Evolutionary conservation across 92 coral and sea anemone species (phyloP).

Genomic region (Umimayanthus chanpuru): DNA sequence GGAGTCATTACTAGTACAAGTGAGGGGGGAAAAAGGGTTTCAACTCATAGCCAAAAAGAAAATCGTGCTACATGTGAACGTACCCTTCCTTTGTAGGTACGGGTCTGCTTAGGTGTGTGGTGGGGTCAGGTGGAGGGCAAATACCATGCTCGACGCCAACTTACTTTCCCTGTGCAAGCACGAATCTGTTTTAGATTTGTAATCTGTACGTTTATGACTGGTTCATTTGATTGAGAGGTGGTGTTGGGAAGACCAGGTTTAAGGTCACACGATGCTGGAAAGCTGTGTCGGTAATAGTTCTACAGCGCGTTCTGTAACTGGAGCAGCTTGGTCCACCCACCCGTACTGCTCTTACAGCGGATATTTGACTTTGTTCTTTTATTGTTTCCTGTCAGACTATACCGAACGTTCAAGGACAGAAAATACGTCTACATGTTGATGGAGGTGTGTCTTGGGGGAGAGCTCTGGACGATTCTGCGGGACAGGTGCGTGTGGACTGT

Average conservation of each 20-base stretch:
- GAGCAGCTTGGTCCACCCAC: not conserved
- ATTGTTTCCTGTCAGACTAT: constrained; percentile 55
- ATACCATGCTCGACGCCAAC: not conserved
- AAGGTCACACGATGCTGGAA: too few relatives aligned
- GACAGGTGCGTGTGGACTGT: constrained; percentile 68
- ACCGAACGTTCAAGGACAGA: constrained; percentile 92
- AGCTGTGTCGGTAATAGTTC: too few relatives aligned
- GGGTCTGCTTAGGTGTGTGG: too few relatives aligned
- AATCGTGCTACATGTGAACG: constrained; percentile 74
- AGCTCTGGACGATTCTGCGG: constrained; percentile 90
- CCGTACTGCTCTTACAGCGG: not conserved
- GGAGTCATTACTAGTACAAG: too few relatives aligned
- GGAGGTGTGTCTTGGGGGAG: constrained; percentile 98
- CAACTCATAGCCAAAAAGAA: too few relatives aligned
- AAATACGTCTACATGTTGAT: constrained; percentile 93
- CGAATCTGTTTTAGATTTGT: not conserved
- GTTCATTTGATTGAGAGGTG: too few relatives aligned
- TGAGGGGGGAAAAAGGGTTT: too few relatives aligned
- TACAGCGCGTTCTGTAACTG: not conserved
- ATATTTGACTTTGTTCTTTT: not conserved
- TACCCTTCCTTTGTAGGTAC: constrained; percentile 63
- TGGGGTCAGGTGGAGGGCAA: too few relatives aligned
- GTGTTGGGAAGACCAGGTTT: too few relatives aligned
- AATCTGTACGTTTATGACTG: too few relatives aligned
- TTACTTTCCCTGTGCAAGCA: not conserved